Conservation (phyloP, 2,113 vertebrate species). For the Paradisaea rubra region DNA sequence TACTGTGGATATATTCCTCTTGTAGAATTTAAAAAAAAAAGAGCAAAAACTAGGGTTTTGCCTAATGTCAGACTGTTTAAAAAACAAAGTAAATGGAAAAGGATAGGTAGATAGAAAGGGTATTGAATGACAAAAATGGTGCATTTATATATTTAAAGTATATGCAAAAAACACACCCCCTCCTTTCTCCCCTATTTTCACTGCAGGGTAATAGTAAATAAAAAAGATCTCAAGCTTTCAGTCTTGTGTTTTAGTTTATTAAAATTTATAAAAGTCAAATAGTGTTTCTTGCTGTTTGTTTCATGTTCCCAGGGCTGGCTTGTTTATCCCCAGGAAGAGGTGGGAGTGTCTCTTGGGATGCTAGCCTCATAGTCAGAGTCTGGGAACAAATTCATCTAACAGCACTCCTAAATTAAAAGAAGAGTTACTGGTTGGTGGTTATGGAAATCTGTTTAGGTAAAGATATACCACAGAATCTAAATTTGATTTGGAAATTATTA, state of each 20-base stretch:
- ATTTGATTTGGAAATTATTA: conserved; percentile 26
- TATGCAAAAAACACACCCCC: not conserved
- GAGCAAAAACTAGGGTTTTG: not conserved
- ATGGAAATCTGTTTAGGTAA: conserved; percentile 40
- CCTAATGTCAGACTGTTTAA: not conserved
- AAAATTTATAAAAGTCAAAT: conserved; percentile 43
- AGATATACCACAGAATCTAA: not conserved
- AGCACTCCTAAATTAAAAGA: conserved; percentile 39
- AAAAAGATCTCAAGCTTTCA: not conserved
- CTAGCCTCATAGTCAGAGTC: conserved; percentile 16
- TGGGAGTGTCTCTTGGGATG: conserved; percentile 42
- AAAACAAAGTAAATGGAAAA: not conserved
- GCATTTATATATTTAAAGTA: not conserved
- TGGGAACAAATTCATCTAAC: conserved; percentile 40
- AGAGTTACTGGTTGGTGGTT: conserved; percentile 45
- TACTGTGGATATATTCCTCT: not conserved
- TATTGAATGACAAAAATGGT: not conserved
- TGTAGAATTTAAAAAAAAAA: not conserved
- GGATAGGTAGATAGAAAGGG: not conserved
- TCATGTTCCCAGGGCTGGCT: conserved; percentile 32
- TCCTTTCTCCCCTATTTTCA: not conserved
- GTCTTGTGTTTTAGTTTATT: not conserved
- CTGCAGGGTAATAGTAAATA: conserved; percentile 6
- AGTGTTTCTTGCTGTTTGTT: conserved; percentile 35
- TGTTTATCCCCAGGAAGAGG: conserved; percentile 53